Conservation (phyloP, 1,140 invertebrate genomes). For the Diorhabda sublineata region DNA sequence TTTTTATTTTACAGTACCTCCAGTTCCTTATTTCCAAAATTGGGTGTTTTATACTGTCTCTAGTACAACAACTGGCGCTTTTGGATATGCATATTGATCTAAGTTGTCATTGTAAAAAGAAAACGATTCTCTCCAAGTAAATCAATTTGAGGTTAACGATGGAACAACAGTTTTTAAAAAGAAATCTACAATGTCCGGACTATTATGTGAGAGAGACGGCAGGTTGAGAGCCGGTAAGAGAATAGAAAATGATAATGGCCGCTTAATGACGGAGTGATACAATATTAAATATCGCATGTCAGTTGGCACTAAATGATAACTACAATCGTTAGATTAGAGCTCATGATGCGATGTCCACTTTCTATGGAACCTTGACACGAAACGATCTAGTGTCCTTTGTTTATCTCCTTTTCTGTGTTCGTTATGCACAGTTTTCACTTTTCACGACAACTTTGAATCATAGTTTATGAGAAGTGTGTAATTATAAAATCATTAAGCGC, state of each 20-base stretch:
- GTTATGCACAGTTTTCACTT: neutral
- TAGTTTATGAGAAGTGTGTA: too few species aligned
- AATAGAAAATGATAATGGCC: conserved; percentile 12
- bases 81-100: too few species aligned
- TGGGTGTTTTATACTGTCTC: too few species aligned
- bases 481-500: too few species aligned
- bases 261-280: conserved; percentile 17
- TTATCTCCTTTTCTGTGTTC: neutral
- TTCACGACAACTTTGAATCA: neutral
- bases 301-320: conserved; percentile 14
- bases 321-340: conserved; percentile 16
- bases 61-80: too few species aligned
- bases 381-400: neutral
- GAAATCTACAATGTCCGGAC: too few species aligned
- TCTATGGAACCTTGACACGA: conserved; percentile 14
- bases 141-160: too few species aligned
- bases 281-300: conserved; percentile 20
- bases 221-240: neutral
- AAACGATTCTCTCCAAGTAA: too few species aligned
- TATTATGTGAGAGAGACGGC: neutral
- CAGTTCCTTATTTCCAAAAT: too few species aligned
- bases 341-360: conserved; percentile 15
- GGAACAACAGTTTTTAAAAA: too few species aligned
- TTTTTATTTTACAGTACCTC: too few species aligned
- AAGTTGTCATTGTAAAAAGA: too few species aligned